Evolutionary conservation across 2,113 vertebrate species (phyloP).

Genomic region (Shinisaurus crocodilurus): DNA sequence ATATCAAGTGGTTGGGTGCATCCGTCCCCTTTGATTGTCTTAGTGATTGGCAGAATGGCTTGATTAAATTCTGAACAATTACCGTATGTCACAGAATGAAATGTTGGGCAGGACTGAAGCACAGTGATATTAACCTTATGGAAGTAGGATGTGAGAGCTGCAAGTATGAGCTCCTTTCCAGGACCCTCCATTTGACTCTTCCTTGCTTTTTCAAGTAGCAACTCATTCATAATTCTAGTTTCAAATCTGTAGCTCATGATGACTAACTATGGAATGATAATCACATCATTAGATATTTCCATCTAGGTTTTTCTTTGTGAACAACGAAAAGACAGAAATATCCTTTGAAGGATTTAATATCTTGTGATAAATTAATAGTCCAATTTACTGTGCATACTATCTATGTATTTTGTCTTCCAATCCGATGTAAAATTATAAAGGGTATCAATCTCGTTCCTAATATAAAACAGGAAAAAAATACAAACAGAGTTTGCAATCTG

Average conservation of each 20-base stretch:
- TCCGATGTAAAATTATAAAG: conserved; percentile 35
- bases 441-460: conserved; percentile 29
- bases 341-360: conserved; percentile 43
- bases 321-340: background rate
- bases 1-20: background rate
- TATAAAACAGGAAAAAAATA: conserved; percentile 22
- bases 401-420: conserved; percentile 17
- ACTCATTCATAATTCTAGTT: conserved; percentile 11
- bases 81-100: background rate
- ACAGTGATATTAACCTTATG: background rate
- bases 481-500: conserved; percentile 14
- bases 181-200: background rate
- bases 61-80: background rate
- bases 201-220: background rate
- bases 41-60: background rate
- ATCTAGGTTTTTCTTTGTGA: conserved; percentile 8
- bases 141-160: background rate
- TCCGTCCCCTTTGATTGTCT: background rate
- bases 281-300: background rate
- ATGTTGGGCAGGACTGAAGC: background rate
- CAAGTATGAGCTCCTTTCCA: background rate
- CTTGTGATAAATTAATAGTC: conserved; percentile 39
- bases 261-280: background rate
- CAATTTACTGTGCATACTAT: conserved; percentile 28
- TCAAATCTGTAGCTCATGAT: background rate